Conservation (phyloP, 2,113 vertebrate genomes). For the Merops nubicus region DNA sequence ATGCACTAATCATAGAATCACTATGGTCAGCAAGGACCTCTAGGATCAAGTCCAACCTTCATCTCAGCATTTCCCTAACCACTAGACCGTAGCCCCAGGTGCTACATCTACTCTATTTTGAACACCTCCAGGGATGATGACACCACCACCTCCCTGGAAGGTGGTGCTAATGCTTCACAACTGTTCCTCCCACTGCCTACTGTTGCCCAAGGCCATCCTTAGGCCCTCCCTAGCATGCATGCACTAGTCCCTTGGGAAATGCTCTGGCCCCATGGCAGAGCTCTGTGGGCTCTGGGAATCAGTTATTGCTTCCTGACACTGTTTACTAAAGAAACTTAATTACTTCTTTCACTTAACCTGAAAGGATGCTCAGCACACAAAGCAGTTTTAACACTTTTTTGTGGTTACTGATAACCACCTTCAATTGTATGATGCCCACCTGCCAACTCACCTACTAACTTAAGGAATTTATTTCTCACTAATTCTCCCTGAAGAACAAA, state of each 20-base stretch:
- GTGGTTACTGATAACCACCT: not conserved
- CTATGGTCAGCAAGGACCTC: no score
- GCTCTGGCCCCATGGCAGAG: not conserved
- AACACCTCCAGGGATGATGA: no score
- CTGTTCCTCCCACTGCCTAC: not conserved
- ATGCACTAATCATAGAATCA: no score
- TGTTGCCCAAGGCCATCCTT: rapidly evolving
- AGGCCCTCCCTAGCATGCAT: not conserved
- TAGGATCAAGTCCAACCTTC: no score
- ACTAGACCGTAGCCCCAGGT: no score
- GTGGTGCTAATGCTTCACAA: not conserved
- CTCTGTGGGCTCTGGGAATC: not conserved
- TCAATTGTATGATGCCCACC: rapidly evolving
- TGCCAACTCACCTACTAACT: not conserved
- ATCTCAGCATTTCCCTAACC: no score
- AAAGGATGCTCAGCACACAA: not conserved
- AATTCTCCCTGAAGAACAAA: not conserved
- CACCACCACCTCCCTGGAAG: no score
- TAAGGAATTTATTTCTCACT: not conserved
- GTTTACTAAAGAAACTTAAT: not conserved
- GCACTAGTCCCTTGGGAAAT: not conserved
- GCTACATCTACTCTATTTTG: no score
- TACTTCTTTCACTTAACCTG: not conserved
- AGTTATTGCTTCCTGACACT: not conserved
- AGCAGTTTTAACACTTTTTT: not conserved